These are phyloP conservation scores for Ellobius talpinus DNA, from an alignment of 2,113 vertebrate genomes.

Conservation along the genomic window DNA sequence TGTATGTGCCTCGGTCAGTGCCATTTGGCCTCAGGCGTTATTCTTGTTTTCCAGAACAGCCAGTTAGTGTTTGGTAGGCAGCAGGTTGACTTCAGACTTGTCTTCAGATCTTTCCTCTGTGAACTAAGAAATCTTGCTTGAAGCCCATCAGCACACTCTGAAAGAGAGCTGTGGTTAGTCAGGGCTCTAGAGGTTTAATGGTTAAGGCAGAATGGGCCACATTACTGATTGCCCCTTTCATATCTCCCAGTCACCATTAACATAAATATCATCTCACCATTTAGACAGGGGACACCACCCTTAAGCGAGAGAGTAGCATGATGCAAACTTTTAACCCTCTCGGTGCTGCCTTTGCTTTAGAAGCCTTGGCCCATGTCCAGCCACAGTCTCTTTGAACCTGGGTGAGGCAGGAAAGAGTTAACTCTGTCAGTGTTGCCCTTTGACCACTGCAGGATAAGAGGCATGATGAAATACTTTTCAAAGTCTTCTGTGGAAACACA, in stretches of 20 bases:
- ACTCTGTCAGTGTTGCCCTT: conserved; percentile 88
- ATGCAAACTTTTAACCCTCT: conserved; percentile 76
- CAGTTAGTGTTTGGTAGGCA: neutral
- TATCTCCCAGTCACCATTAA: conserved; percentile 77
- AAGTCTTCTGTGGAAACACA: conserved; percentile 91
- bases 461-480: conserved; percentile 93
- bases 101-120: neutral
- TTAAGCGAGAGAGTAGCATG: conserved; percentile 42
- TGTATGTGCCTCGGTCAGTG: neutral
- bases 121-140: neutral
- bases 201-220: conserved; percentile 40
- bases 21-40: neutral
- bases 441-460: conserved; percentile 90
- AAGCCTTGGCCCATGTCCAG: neutral
- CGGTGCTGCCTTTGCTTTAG: neutral
- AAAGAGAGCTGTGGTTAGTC: neutral
- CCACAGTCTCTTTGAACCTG: conserved; percentile 27
- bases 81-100: neutral
- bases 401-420: conserved; percentile 84
- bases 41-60: conserved; percentile 10
- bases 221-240: conserved; percentile 74
- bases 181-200: conserved; percentile 35
- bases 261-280: conserved; percentile 81
- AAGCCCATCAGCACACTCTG: neutral
- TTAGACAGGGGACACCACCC: conserved; percentile 76